Base-by-base conservation (phyloP, 2,797 vertebrate genomes). In the Phyllotis vaccarum region DNA sequence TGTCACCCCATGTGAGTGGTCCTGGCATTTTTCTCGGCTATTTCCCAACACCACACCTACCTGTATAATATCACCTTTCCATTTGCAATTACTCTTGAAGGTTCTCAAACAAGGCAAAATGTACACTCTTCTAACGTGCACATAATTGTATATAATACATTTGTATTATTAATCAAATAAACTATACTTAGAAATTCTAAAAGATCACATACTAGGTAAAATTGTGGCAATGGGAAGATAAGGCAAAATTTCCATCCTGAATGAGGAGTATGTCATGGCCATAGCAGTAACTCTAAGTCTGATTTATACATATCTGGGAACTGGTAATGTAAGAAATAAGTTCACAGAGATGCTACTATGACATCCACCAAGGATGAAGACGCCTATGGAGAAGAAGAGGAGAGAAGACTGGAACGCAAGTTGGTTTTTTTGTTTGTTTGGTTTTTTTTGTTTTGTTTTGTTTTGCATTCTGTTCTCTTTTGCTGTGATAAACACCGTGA, bases 31-130 rank as follows among this genome's bases (percentile, higher is more conserved):
- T 82, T 62, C 9, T 49, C 70, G 22, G 37, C 22, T 40, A 22
- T n/a, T 24, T n/a, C 37, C n/a, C 68, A 72, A 6, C n/a, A 2
- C n/a, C 9, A 72, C 10, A 4, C 12, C 19, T 40, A n/a, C 68
- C 68, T 40, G 68, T 37, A 72, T 19, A 12, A 22, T 0, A 9
- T 37, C 37, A 24, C 37, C n/a, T 5, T 22, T 83, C 14, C 75
- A 75, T 89, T 89, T 75, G 37, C n/a, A 79, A 62, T 34, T 70
- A 87, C 85, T 8, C 19, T 85, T 76, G 8, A 82, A 49, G 40
- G 22, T 24, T 87, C 85, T 72, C 70, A 95, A 54, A 81, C 62
- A 93, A 60, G 66, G 66, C 0, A 75, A 93, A 92, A 75, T 17
- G 13, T 54, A 16, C 2, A 6, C 2, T 88, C 75, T 91, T 72